These are phyloP conservation scores for Oxycera nigricornis DNA, from an alignment of 2,888 invertebrate genomes.

Conservation along the genomic window DNA sequence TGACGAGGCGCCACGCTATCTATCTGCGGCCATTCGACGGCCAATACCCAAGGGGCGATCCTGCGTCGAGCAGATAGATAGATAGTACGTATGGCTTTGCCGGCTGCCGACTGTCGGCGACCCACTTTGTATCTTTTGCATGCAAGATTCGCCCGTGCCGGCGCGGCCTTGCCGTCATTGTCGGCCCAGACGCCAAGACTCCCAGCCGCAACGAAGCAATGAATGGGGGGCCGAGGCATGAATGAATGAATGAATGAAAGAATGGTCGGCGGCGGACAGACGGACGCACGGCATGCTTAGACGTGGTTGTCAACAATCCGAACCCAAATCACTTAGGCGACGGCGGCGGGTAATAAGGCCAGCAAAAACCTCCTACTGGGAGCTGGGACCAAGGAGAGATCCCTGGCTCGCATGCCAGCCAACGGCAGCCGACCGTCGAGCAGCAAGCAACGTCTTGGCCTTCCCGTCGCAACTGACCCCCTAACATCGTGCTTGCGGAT, in stretches of 20 bases:
- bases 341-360: not conserved
- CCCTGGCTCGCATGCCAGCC: not conserved
- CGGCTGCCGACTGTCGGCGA: not conserved
- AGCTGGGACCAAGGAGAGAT: constrained; percentile 5
- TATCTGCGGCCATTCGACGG: not conserved
- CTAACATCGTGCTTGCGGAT: constrained; percentile 9
- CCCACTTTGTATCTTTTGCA: constrained; percentile 15
- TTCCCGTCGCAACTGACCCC: constrained; percentile 3
- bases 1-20: constrained; percentile 25
- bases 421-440: not conserved
- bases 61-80: not conserved
- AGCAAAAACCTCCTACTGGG: constrained; percentile 5
- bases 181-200: not conserved
- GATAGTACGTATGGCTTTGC: not conserved
- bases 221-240: not conserved
- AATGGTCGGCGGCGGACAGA: not conserved
- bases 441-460: not conserved
- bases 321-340: constrained; percentile 26
- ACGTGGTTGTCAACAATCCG: constrained; percentile 25
- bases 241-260: constrained; percentile 8
- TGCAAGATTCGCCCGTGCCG: constrained; percentile 25
- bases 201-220: not conserved
- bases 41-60: constrained; percentile 23
- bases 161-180: too few relatives aligned
- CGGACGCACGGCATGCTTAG: constrained; percentile 12